These are phyloP conservation scores for Vireo griseus DNA, from an alignment of 2,797 vertebrate species.

Conservation along the genomic window DNA sequence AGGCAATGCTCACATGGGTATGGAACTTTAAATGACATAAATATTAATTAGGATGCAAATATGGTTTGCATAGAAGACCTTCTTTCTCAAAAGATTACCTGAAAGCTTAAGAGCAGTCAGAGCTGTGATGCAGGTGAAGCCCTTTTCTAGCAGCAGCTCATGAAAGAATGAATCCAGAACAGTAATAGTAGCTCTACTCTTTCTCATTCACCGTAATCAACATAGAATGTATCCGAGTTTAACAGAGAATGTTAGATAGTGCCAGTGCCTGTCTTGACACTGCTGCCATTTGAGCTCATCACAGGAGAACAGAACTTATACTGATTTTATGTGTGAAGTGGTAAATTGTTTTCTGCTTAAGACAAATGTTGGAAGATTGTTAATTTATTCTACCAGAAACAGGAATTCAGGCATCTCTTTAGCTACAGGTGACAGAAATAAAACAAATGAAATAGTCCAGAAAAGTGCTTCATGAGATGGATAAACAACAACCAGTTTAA, in stretches of 20 bases:
- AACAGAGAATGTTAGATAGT: neutral
- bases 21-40: neutral
- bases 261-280: neutral
- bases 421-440: neutral
- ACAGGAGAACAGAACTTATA: neutral
- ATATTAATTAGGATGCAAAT: neutral
- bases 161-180: neutral
- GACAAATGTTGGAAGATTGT: neutral
- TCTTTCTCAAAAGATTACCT: neutral
- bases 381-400: neutral
- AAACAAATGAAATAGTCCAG: neutral
- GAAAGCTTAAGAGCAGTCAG: neutral
- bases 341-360: neutral
- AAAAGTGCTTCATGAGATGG: neutral
- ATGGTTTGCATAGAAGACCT: neutral
- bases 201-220: neutral
- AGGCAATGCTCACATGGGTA: neutral
- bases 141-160: neutral
- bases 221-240: neutral
- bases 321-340: neutral
- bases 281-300: neutral
- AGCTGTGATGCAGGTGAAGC: neutral
- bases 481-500: neutral
- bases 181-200: neutral
- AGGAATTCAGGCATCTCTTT: neutral